Conservation (phyloP, 2,888 invertebrate species). For the Metacarcinus magister region DNA sequence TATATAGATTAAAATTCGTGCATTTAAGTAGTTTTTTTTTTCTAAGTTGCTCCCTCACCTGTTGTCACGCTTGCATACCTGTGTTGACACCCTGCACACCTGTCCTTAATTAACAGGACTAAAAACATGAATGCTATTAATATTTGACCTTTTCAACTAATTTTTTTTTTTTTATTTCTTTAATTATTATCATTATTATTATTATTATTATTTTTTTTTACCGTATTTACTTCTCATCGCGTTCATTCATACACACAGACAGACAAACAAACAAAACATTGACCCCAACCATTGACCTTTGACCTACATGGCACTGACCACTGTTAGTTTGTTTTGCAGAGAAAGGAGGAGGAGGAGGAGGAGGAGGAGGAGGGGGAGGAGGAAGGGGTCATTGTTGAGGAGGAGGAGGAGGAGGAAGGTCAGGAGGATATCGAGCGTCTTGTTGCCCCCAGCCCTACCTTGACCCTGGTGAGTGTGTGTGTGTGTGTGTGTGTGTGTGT, state of each 20-base stretch:
- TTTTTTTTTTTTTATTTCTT: neutral
- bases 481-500: constrained; percentile 53
- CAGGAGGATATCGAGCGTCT: constrained; percentile 50
- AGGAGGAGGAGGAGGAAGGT: constrained; percentile 26
- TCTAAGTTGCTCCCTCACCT: neutral
- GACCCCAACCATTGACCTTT: neutral
- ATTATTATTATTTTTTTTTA: neutral
- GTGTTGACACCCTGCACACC: neutral
- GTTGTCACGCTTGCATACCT: neutral
- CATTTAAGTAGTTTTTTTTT: neutral
- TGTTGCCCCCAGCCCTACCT: neutral
- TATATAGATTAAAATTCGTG: neutral
- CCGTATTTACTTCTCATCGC: too few relatives aligned
- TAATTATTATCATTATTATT: neutral
- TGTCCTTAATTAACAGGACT: neutral
- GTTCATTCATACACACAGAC: neutral
- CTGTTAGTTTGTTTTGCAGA: constrained; percentile 26
- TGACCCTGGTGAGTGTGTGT: constrained; percentile 26
- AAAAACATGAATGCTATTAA: neutral
- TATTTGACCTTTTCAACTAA: neutral
- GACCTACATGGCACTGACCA: neutral
- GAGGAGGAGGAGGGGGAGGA: neutral
- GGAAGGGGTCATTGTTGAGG: neutral
- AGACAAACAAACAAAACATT: neutral
- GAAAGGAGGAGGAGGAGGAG: constrained; percentile 29